These are phyloP conservation scores for Propithecus perrieri DNA, from an alignment of 2,797 vertebrate genomes.

Conservation along the genomic window DNA sequence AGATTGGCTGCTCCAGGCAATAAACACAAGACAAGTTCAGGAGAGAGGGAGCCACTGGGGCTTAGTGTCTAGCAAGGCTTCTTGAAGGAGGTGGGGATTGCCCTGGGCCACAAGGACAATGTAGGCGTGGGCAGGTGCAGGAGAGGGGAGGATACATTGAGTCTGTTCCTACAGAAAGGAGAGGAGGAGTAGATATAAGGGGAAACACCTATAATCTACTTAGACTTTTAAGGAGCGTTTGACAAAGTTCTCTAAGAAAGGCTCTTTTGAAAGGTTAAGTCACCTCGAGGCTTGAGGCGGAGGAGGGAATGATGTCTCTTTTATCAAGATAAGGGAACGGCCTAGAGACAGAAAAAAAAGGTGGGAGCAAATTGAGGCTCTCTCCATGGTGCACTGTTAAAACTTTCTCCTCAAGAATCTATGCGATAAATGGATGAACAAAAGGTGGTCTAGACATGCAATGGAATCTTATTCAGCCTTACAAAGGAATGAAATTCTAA, in stretches of 20 bases:
- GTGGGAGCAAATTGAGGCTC: not conserved
- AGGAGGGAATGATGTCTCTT: not conserved
- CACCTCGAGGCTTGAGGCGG: not conserved
- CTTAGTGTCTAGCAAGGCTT: not conserved
- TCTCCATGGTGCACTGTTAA: not conserved
- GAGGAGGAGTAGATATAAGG: not conserved
- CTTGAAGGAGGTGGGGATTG: not conserved
- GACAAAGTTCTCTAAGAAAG: slow-evolving; percentile 7
- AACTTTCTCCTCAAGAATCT: not conserved
- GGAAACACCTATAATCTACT: not conserved
- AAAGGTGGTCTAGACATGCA: not conserved
- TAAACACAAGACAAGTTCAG: not conserved
- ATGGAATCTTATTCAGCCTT: not conserved
- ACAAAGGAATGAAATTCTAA: not conserved
- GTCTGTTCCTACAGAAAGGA: not conserved
- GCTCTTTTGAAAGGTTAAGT: slow-evolving; percentile 25
- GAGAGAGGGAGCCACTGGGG: not conserved
- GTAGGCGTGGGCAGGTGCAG: not conserved
- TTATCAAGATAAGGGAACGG: slow-evolving; percentile 7
- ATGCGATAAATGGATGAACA: not conserved
- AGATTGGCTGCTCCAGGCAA: not conserved
- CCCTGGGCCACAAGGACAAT: not conserved
- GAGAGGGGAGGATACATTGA: not conserved
- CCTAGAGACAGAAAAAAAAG: slow-evolving; percentile 22
- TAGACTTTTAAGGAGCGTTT: not conserved